These are phyloP conservation scores for Neolamprologus devosi DNA, from an alignment of 2,113 vertebrate species.

Conservation along the genomic window DNA sequence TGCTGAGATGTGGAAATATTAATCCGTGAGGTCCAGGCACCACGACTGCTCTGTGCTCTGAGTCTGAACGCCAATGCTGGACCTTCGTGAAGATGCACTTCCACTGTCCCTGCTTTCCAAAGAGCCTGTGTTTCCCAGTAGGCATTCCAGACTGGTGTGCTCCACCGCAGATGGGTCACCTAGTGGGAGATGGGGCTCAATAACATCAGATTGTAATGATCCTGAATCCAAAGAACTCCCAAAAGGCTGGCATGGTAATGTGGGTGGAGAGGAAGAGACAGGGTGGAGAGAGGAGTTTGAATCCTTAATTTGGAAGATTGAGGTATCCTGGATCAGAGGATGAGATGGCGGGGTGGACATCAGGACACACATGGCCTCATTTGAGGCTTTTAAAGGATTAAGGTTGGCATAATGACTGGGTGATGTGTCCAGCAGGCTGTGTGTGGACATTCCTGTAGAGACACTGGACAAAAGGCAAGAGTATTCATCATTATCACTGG, in stretches of 20 bases:
- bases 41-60: conserved; percentile 70
- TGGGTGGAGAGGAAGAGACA: neutral
- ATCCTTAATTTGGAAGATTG: conserved; percentile 37
- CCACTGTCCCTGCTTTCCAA: conserved; percentile 61
- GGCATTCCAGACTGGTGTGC: conserved; percentile 69
- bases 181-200: conserved; percentile 8
- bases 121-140: conserved; percentile 54
- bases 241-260: neutral
- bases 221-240: conserved; percentile 27
- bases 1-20: neutral
- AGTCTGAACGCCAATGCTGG: conserved; percentile 62
- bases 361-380: conserved; percentile 2
- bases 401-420: conserved; percentile 23
- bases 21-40: conserved; percentile 69
- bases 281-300: neutral
- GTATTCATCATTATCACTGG: conserved; percentile 30
- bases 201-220: neutral
- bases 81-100: conserved; percentile 52
- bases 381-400: neutral
- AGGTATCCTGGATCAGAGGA: conserved; percentile 17
- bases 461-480: conserved; percentile 45
- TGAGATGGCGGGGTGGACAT: neutral
- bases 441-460: conserved; percentile 41
- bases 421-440: conserved; percentile 36
- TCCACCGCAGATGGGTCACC: conserved; percentile 33